These are phyloP conservation scores for Reticulitermes lucifugus DNA, from an alignment of 2,888 invertebrate species.

Conservation along the genomic window DNA sequence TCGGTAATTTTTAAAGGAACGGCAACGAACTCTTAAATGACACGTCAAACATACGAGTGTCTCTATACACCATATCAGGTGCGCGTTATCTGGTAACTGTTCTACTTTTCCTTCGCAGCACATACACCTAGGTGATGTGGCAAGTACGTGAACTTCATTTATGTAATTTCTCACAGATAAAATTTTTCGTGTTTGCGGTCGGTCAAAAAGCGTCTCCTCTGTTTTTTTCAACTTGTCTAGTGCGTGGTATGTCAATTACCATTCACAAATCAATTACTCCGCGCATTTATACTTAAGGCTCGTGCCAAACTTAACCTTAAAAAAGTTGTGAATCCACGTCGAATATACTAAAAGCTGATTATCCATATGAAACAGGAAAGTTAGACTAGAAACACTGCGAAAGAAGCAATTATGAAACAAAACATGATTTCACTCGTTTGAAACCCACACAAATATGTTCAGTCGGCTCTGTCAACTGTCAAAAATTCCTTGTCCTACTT, in stretches of 20 bases:
- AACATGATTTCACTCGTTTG: not conserved
- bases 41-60: not conserved
- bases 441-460: constrained; percentile 1
- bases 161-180: not conserved
- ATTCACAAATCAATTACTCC: too few relatives aligned
- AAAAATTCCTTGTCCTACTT: constrained; percentile 9
- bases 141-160: not conserved
- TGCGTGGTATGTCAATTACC: too few relatives aligned
- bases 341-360: too few relatives aligned
- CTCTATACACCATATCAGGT: not conserved
- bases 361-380: too few relatives aligned
- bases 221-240: too few relatives aligned
- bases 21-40: not conserved
- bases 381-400: too few relatives aligned
- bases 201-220: too few relatives aligned
- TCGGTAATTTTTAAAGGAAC: not conserved
- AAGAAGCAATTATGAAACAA: not conserved
- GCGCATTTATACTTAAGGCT: too few relatives aligned
- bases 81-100: not conserved
- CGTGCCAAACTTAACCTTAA: too few relatives aligned
- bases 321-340: too few relatives aligned
- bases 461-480: not conserved
- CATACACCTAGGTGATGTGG: not conserved
- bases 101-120: not conserved
- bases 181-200: too few relatives aligned